Percentiles rank a stretch among this genome's conserved stretches.
phyloP scores from a whole-genome alignment of 2,113 vertebrate species.

The Colaptes auratus region DNA sequence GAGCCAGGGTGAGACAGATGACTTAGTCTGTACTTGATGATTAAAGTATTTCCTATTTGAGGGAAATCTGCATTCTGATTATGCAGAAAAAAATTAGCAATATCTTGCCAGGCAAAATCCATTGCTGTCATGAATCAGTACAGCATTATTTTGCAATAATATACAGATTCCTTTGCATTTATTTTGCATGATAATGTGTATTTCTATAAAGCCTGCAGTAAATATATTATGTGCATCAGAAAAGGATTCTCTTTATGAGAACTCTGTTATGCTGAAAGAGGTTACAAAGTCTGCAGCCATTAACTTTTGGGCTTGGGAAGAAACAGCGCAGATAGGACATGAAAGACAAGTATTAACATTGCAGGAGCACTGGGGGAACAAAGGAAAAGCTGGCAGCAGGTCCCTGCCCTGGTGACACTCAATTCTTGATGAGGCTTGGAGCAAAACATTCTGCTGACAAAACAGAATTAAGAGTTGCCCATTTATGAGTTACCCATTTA shows the following conservation, averaged over 20 bases:
- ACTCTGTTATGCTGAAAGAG: background rate
- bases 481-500: background rate
- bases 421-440: background rate
- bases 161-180: background rate
- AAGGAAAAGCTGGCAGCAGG: background rate
- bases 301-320: background rate
- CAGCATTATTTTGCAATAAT: background rate
- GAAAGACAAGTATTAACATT: background rate
- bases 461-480: background rate
- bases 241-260: background rate
- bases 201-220: background rate
- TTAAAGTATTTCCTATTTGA: background rate
- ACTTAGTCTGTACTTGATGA: background rate
- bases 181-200: background rate
- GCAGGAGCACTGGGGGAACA: background rate
- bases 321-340: background rate
- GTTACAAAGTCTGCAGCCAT: background rate
- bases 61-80: background rate
- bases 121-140: background rate
- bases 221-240: background rate
- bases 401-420: background rate
- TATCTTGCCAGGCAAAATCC: background rate
- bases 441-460: background rate
- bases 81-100: background rate
- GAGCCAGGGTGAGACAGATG: background rate